These are phyloP conservation scores for Anastatus disparis DNA, from an alignment of 1,140 invertebrate species.

Conservation along the genomic window DNA sequence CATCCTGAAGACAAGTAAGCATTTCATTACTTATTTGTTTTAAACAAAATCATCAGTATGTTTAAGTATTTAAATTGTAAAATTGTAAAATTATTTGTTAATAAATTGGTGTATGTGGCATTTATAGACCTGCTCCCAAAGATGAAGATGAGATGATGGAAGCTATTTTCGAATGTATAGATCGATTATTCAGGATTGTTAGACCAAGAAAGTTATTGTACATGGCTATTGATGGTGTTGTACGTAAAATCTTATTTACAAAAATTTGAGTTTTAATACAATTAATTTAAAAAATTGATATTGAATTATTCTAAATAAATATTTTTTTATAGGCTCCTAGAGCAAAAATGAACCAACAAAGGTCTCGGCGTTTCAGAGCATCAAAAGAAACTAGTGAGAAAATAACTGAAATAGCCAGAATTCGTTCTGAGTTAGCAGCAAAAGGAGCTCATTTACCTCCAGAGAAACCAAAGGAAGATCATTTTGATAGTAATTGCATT, in stretches of 20 bases:
- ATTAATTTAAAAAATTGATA: background rate
- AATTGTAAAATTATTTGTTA: background rate
- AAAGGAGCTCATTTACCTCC: conserved; percentile 88
- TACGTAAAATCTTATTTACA: conserved; percentile 71
- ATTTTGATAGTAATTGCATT: conserved; percentile 99
- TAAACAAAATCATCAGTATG: background rate
- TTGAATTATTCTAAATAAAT: too few relatives aligned
- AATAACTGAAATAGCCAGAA: conserved; percentile 82
- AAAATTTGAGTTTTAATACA: conserved; percentile 4
- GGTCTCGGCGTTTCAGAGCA: conserved; percentile 94
- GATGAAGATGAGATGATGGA: conserved; percentile 99
- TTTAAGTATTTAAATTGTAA: background rate
- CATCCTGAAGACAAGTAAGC: conserved; percentile 96
- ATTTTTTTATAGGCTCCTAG: conserved; percentile 79
- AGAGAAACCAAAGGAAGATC: conserved; percentile 88
- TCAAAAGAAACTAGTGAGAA: conserved; percentile 96
- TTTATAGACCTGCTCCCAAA: conserved; percentile 89
- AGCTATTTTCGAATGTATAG: conserved; percentile 99
- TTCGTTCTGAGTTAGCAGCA: conserved; percentile 77
- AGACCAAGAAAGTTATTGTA: conserved; percentile 94
- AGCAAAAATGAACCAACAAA: conserved; percentile 99
- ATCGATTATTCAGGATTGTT: conserved; percentile 94
- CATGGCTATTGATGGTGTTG: conserved; percentile 99
- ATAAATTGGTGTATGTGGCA: background rate
- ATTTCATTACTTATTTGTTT: background rate